Base-by-base conservation (phyloP, 2,797 vertebrate species). In the Pantherophis vulpinus region DNA sequence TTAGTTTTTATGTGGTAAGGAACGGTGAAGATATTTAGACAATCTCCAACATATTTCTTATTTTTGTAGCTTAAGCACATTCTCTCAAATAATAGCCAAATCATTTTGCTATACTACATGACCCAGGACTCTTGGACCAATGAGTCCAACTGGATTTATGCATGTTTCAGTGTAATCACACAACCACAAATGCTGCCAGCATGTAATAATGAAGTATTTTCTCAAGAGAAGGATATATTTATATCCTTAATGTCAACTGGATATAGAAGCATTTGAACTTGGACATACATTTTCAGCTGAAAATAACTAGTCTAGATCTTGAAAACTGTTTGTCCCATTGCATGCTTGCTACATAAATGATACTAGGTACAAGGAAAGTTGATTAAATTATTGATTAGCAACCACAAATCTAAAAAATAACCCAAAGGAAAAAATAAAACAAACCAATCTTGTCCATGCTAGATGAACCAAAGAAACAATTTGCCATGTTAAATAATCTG, bases 341-440 rank as follows among this genome's bases (percentile, higher is more conserved):
- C 23, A 18, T 47, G 87, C 25, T 91, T 63, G 47, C 32, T 89
- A 55, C 51, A 91, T 93, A 86, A 89, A 93, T 91, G 86, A 91
- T 27, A 16, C 47, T 86, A 47, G 47, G 89, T 87, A 2, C 2
- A 92, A 86, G 12, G 93, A 90, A 42, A 70, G 54, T 37, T 96
- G 54, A 91, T 92, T 93, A 79, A 90, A 94, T 55, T 90, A 92
- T 66, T 74, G 27, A 91, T 58, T 60, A 90, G 14, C 55, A 66
- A 60, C 13, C 51, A 20, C 37, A 90, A 66, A 23, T 32, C 42
- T 47, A 60, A 63, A 91, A 51, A 86, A 79, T 61, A 90, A 16
- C 70, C 37, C 29, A 90, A 93, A 42, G 25, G 1, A 2, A 29
- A n/a, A 7, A 5, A 66, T 93, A 60, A 94, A 88, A 20, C 60